Evolutionary conservation across 2,113 vertebrate genomes (phyloP), one percentile per base, ranked within the genome.

Genomic region (Barbus barbus): DNA sequence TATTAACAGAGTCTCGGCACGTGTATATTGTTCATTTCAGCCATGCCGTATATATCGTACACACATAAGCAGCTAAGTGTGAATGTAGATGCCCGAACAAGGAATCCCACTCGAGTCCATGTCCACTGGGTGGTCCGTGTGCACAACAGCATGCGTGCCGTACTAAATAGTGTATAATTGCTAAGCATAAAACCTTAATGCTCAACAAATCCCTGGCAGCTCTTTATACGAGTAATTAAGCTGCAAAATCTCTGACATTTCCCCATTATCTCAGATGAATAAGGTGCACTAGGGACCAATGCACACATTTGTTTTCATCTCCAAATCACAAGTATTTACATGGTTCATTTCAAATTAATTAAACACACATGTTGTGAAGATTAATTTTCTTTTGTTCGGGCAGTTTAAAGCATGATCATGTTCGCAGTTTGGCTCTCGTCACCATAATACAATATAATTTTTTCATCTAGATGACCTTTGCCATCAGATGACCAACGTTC

Each of bases 91-190:
- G 84, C 89, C 90, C 88, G 93, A 91, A 92, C 88, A 87, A 61
- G 82, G 87, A 87, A 78, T 74, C 67, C 83, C 61, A n/a, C n/a
- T n/a, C n/a, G n/a, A n/a, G n/a, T n/a, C n/a, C n/a, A n/a, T n/a
- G n/a, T n/a, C n/a, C n/a, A 78, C 61, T 90, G 87, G 87, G 92
- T 92, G 93, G 90, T 91, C 91, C 28, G 48, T 31, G 36, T 84
- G 56, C 5, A 51, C 36, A 69, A n/a, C 9, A 75, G 73, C 77
- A 46, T 36, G 5, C 44, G 24, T 86, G 56, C n/a, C 24, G 8
- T 5, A 20, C 51, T 78, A 38, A 61, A 69, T 44, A 53, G 71
- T 31, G 4, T 28, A 56, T n/a, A 28, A 51, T 31, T 65, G 46
- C 12, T 22, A 20, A 78, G 24, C 24, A 83, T 83, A 53, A 86